Percentiles rank a stretch among this genome's conserved stretches.
Evolutionary conservation across 2,888 invertebrate genomes (phyloP).

Genomic region (Nasonia oneida): DNA sequence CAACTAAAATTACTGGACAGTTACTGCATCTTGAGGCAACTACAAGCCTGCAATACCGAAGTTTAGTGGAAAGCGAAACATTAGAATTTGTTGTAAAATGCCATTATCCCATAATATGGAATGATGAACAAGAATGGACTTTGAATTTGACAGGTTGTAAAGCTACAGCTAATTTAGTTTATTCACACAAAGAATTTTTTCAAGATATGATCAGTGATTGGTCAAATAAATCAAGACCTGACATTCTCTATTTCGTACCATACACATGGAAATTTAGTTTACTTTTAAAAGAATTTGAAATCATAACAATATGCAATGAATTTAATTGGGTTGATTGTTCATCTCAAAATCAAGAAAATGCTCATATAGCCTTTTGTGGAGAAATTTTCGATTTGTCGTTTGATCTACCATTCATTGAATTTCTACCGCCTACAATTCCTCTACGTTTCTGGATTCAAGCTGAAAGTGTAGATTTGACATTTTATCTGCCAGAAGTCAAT

Average conservation of each 20-base stretch:
- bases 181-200: constrained; percentile 97
- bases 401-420: constrained; percentile 96
- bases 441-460: constrained; percentile 97
- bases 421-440: constrained; percentile 93
- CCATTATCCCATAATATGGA: constrained; percentile 96
- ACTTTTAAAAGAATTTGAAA: constrained; percentile 95
- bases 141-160: constrained; percentile 95
- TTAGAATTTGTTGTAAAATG: constrained; percentile 93
- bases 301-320: constrained; percentile 95
- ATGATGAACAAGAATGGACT: constrained; percentile 97
- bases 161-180: constrained; percentile 94
- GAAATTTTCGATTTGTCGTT: constrained; percentile 96
- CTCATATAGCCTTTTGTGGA: constrained; percentile 96
- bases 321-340: constrained; percentile 99
- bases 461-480: constrained; percentile 93
- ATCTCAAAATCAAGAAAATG: constrained; percentile 96
- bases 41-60: constrained; percentile 95
- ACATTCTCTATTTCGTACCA: constrained; percentile 96
- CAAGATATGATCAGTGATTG: constrained; percentile 96
- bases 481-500: constrained; percentile 95
- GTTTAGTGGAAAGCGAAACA: constrained; percentile 96
- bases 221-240: constrained; percentile 95
- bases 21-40: constrained; percentile 96
- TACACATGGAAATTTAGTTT: constrained; percentile 97
- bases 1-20: constrained; percentile 95